Conservation (phyloP, 2,113 vertebrate genomes). For the Lonchura striata region DNA sequence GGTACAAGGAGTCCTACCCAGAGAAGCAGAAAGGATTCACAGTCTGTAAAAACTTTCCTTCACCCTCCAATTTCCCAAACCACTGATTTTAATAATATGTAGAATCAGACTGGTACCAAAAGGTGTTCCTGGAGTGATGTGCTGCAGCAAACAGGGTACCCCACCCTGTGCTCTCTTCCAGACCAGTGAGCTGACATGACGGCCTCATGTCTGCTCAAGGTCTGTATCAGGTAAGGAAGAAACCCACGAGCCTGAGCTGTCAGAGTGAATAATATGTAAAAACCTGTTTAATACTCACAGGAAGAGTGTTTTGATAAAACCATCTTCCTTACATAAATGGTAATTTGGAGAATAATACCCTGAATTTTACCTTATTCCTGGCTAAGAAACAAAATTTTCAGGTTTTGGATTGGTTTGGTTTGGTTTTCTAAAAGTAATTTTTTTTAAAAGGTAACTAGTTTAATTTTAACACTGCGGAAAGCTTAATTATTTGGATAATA, state of each 20-base stretch:
- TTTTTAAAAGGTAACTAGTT: background rate
- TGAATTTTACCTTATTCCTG: background rate
- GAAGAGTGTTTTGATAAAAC: background rate
- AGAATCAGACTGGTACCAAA: background rate
- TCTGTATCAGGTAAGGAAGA: background rate
- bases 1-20: background rate
- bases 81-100: background rate
- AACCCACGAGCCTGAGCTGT: background rate
- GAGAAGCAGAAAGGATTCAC: background rate
- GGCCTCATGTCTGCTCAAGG: background rate
- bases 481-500: background rate
- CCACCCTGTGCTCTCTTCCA: background rate
- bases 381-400: background rate
- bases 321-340: background rate
- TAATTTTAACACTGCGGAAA: background rate
- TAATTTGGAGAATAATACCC: background rate
- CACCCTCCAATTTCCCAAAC: background rate
- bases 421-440: background rate
- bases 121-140: background rate
- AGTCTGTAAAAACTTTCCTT: background rate
- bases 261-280: background rate
- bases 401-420: fast-evolving
- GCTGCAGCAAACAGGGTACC: background rate
- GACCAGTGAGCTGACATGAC: background rate
- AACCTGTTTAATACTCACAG: background rate